Evolutionary conservation across 2,888 invertebrate genomes (phyloP).

Genomic region (Lymantria monacha): DNA sequence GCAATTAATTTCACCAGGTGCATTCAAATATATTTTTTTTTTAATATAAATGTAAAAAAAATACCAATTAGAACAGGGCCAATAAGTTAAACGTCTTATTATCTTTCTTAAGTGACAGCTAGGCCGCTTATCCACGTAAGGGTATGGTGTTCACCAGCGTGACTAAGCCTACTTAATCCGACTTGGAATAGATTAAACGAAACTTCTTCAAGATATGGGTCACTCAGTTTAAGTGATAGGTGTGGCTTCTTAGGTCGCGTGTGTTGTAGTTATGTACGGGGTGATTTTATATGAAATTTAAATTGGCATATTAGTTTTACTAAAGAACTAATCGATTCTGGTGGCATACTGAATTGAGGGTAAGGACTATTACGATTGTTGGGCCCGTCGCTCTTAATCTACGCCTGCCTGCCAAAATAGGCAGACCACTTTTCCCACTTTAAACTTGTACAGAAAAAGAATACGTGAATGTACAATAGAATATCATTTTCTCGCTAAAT

Average conservation of each 20-base stretch:
- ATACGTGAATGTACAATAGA: too few species aligned
- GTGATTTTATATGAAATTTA: conserved; percentile 3
- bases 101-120: conserved; percentile 27
- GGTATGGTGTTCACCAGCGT: conserved; percentile 17
- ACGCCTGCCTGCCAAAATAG: too few species aligned
- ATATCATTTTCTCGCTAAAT: too few species aligned
- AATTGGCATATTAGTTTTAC: not conserved
- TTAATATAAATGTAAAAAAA: too few species aligned
- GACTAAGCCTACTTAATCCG: conserved; percentile 29
- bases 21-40: too few species aligned
- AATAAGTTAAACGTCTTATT: conserved; percentile 30
- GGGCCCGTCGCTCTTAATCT: too few species aligned
- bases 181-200: conserved; percentile 32
- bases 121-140: conserved; percentile 20
- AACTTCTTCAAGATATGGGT: conserved; percentile 36
- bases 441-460: too few species aligned
- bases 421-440: too few species aligned
- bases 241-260: conserved; percentile 31
- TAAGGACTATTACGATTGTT: too few species aligned
- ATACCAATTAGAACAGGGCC: conserved; percentile 30
- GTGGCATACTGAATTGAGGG: too few species aligned
- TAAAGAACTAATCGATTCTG: not conserved
- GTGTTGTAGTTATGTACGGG: conserved; percentile 17
- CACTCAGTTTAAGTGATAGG: conserved; percentile 34
- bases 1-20: too few species aligned